Base-by-base conservation (phyloP, 2,888 invertebrate genomes). In the Drosophila neotestacea region DNA sequence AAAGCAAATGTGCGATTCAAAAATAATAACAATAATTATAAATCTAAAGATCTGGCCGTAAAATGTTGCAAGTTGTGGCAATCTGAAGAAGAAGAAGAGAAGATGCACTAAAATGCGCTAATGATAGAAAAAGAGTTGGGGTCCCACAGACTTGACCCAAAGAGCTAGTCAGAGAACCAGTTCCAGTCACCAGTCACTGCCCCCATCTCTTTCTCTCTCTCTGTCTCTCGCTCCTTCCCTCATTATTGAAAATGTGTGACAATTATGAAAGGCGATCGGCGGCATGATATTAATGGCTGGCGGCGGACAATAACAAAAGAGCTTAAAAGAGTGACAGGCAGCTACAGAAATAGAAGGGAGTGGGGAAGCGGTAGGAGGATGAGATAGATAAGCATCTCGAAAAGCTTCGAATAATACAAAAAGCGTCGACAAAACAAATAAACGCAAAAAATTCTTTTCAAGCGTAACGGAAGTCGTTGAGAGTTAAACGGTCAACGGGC, bases 381-480 rank as follows among this genome's bases (percentile, higher is more conserved):
- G 38, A 60, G 47, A 51, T 68, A 79, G 81, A 83, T 83, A 85
- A 61, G 27, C 48, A 83, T 83, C 82, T 76, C 59, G 66, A 60
- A 68, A 65, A 56, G 76, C 76, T 69, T 69, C 73, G 71, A 79
- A 79, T 69, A 55, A 78, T 44, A 70, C 70, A 78, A 78, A 79
- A 79, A 79, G 77, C 85, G 56, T 70, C 59, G 51, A 58, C 72
- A 67, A 67, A 75, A 71, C 72, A 78, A 80, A 82, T 65, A 63
- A 73, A 73, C 65, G 64, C 77, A 73, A 77, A 76, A 70, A 56
- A 73, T 86, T 85, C 77, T 74, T 89, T 85, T 87, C 69, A 81
- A 85, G 58, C 89, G 68, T 77, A 89, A 85, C 85, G 85, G 85
- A 85, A 89, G 85, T 85, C 60, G 88, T 88, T 73, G 73, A 88